Evolutionary conservation across 2,797 vertebrate species (phyloP).

Genomic region (Gallirallus australis): DNA sequence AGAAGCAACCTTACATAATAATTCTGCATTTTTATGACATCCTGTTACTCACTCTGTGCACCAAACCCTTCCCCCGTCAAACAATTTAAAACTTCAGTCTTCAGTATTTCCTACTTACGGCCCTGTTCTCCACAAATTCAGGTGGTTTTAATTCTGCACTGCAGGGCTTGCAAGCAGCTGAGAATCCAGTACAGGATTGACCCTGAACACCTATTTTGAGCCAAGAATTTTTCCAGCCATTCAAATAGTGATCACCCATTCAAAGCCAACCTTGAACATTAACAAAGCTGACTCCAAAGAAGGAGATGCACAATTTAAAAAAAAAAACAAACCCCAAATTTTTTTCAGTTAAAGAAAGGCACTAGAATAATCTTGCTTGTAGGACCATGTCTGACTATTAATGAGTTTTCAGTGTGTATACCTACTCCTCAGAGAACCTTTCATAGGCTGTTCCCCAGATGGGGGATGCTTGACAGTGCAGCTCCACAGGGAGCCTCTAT

Average conservation of each 20-base stretch:
- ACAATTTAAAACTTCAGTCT: background rate
- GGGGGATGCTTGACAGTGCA: slow-evolving; percentile 25
- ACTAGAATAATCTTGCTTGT: background rate
- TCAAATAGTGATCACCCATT: background rate
- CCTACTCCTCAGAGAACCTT: slow-evolving; percentile 2
- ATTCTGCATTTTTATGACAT: background rate
- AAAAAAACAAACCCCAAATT: background rate
- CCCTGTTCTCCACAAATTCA: background rate
- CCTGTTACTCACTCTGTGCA: background rate
- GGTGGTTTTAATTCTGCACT: background rate
- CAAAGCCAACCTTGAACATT: background rate
- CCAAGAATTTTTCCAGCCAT: background rate
- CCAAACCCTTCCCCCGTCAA: background rate
- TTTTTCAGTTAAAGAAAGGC: background rate
- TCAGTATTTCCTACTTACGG: background rate
- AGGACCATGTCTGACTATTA: background rate
- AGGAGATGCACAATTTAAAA: background rate
- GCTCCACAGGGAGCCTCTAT: slow-evolving; percentile 47
- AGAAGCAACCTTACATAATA: background rate
- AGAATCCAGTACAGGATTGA: background rate
- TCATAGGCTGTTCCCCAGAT: slow-evolving; percentile 44
- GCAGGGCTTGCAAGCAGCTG: background rate
- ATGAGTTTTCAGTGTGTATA: slow-evolving; percentile 31
- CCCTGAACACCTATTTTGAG: background rate
- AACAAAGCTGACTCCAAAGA: background rate